These are phyloP conservation scores for Amblyteles armatorius DNA, from an alignment of 2,888 invertebrate genomes.

Conservation along the genomic window DNA sequence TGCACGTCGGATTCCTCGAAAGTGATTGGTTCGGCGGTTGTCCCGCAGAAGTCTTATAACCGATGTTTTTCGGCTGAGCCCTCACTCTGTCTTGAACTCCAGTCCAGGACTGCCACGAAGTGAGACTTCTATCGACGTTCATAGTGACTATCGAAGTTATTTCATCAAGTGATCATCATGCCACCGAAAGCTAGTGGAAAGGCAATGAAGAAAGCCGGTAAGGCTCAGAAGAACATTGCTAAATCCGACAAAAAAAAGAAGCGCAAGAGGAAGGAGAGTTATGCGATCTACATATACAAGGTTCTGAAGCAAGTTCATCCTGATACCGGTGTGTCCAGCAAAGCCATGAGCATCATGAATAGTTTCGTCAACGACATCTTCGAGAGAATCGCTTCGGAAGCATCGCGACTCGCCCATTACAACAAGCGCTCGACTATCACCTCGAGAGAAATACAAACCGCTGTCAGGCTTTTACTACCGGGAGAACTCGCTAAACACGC, in stretches of 20 bases:
- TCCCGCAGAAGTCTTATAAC: too few relatives aligned
- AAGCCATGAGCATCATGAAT: slow-evolving; percentile 91
- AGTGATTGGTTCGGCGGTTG: too few relatives aligned
- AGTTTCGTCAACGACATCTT: slow-evolving; percentile 91
- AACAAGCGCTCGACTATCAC: slow-evolving; percentile 87
- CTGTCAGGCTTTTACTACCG: slow-evolving; percentile 89
- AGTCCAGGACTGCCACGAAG: too few relatives aligned
- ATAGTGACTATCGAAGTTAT: neutral
- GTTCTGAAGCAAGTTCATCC: slow-evolving; percentile 87
- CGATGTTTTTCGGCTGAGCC: too few relatives aligned
- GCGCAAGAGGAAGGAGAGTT: slow-evolving; percentile 87
- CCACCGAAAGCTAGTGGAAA: slow-evolving; percentile 83
- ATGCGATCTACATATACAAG: slow-evolving; percentile 88
- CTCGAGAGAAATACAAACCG: slow-evolving; percentile 90
- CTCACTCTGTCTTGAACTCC: too few relatives aligned
- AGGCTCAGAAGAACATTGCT: slow-evolving; percentile 81
- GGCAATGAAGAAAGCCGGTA: slow-evolving; percentile 85
- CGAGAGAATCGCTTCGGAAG: slow-evolving; percentile 89
- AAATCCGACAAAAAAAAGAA: slow-evolving; percentile 87
- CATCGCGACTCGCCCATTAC: slow-evolving; percentile 88
- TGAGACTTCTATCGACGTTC: too few relatives aligned
- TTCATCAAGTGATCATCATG: slow-evolving; percentile 69
- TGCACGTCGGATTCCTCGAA: too few relatives aligned
- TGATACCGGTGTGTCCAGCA: slow-evolving; percentile 89
- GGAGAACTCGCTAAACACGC: slow-evolving; percentile 91